Evolutionary conservation across 2,797 vertebrate species (phyloP), one percentile per base, ranked within the genome.

Genomic region (Cyclura pinguis): DNA sequence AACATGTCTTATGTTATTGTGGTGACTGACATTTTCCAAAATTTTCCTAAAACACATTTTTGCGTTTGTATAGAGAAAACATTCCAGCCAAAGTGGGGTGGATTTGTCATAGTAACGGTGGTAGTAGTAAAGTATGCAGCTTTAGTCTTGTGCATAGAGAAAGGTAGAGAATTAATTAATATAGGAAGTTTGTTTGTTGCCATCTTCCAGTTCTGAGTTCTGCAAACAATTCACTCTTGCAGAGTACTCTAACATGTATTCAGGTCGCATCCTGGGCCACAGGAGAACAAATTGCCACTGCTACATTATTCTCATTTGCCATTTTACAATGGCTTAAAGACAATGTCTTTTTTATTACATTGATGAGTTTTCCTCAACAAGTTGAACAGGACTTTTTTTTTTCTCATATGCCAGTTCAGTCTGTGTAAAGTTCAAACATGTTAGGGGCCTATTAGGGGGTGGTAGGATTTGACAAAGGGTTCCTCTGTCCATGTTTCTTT

Each of bases 1-100:
- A 96, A 82, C 10, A 95, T 92, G 82, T 88, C 64, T 94, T 95
- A 20, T 6, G 81, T 87, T 52, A 78, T 89, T 64, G 91, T 22
- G n/a, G 88, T 89, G 81, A 92, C 13, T 88, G 89, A 92, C 62
- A 16, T 76, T 89, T 74, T 29, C 69, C 78, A 42, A 84, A 89
- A 74, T 18, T 32, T 38, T 27, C 22, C 77, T 42, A 64, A 77
- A 77, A 52, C 22, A 42, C 22, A n/a, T 52, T 50, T 83, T 83
- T 76, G 5, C 6, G 12, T 47, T 74, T 32, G n/a, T 84, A 47
- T 84, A 16, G 42, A 89, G 8, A 22, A n/a, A 84, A 29, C 69
- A 67, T 78, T 24, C 27, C 73, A 69, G 57, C 47, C 50, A 85
- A 55, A 29, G 4, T 67, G 50, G 74, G 57, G 18, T 27, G 5